A percentile compares a stretch with the other conserved stretches of the same genome.
Evolutionary conservation across 2,797 vertebrate species (phyloP).

Genomic region (Trachops cirrhosus): DNA sequence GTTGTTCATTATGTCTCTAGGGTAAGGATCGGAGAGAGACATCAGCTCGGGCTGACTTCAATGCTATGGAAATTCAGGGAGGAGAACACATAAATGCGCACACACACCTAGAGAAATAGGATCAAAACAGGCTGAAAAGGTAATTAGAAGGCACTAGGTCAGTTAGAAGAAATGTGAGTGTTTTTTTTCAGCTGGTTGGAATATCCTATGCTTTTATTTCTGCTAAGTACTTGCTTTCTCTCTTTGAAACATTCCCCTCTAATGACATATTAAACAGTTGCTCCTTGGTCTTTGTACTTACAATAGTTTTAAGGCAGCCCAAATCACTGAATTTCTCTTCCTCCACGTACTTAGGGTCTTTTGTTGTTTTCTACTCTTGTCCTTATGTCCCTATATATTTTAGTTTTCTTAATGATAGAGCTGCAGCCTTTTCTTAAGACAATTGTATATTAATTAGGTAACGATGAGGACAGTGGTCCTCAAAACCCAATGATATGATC

Average conservation of each 20-base stretch:
- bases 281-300: not conserved
- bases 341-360: not conserved
- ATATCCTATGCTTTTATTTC: not conserved
- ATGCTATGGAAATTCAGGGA: not conserved
- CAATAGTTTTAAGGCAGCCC: not conserved
- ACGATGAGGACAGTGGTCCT: not conserved
- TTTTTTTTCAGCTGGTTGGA: not conserved
- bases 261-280: not conserved
- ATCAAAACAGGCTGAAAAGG: not conserved
- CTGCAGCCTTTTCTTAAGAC: not conserved
- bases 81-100: not conserved
- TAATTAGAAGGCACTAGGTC: not conserved
- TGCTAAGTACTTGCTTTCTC: not conserved
- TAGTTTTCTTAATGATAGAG: not conserved
- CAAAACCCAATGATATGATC: not conserved
- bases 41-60: not conserved
- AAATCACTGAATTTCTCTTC: not conserved
- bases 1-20: slow-evolving; percentile 99
- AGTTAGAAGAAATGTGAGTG: not conserved
- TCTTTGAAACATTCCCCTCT: slow-evolving; percentile 29
- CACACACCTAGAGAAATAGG: not conserved
- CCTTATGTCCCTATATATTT: not conserved
- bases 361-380: not conserved
- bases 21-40: slow-evolving; percentile 26
- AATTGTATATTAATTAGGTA: not conserved